These are phyloP conservation scores for Bradypodion ventrale DNA, from an alignment of 2,797 vertebrate species.

Conservation along the genomic window DNA sequence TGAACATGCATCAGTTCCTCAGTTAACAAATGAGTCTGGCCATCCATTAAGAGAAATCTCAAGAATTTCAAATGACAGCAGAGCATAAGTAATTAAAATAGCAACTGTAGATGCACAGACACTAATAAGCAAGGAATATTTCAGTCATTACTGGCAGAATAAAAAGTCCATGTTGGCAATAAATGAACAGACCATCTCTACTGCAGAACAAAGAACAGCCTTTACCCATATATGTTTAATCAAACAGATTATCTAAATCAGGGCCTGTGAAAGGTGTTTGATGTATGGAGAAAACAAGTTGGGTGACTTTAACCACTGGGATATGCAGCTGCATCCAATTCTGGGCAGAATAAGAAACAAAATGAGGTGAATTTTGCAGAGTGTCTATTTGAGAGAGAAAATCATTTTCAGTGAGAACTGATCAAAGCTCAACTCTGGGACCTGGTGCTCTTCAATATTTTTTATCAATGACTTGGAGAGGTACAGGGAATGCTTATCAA, in stretches of 20 bases:
- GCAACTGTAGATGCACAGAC: slow-evolving; percentile 18
- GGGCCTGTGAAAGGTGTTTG: background rate
- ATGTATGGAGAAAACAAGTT: too few species aligned
- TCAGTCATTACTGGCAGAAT: slow-evolving; percentile 16
- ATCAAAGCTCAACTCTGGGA: too few species aligned
- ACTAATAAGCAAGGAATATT: slow-evolving; percentile 9
- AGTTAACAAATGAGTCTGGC: slow-evolving; percentile 28
- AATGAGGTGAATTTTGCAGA: background rate
- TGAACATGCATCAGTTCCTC: slow-evolving; percentile 24
- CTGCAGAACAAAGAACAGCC: background rate
- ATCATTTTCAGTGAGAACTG: too few species aligned
- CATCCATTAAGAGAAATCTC: background rate
- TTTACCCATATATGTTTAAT: background rate
- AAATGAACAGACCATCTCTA: slow-evolving; percentile 26
- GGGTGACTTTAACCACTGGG: background rate
- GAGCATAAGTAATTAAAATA: slow-evolving; percentile 39
- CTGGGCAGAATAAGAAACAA: too few species aligned
- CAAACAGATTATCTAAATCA: background rate
- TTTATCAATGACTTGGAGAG: too few species aligned
- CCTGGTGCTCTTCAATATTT: too few species aligned
- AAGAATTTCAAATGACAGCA: slow-evolving; percentile 37
- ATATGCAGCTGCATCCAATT: background rate
- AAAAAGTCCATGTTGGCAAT: slow-evolving; percentile 2
- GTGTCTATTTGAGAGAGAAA: background rate
- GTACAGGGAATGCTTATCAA: too few species aligned